A percentile compares a stretch with the other conserved stretches of the same genome.
These are phyloP conservation scores for Drosophila helvetica DNA, from an alignment of 2,888 invertebrate genomes.

Conservation along the genomic window DNA sequence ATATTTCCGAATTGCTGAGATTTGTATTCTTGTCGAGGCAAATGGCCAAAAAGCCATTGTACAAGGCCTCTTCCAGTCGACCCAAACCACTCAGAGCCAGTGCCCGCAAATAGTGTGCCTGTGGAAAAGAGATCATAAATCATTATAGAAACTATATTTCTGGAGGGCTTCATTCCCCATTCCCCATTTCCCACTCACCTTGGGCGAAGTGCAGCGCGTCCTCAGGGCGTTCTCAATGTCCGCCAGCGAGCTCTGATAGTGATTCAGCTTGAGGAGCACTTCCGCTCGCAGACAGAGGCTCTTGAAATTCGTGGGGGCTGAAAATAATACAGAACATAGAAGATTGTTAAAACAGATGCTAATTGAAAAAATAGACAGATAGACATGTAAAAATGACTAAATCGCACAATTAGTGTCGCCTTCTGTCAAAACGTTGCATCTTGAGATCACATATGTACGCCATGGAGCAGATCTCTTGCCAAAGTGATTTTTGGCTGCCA, in stretches of 20 bases:
- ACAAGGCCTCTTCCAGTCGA: slow-evolving; percentile 85
- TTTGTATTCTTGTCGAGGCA: slow-evolving; percentile 84
- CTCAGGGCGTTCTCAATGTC: slow-evolving; percentile 88
- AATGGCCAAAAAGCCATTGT: slow-evolving; percentile 85
- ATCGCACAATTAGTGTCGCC: slow-evolving; percentile 61
- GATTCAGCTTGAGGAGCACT: slow-evolving; percentile 86
- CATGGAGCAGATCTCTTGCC: slow-evolving; percentile 22
- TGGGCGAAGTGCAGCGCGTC: slow-evolving; percentile 88
- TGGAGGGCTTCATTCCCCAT: too few species aligned
- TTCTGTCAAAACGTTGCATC: slow-evolving; percentile 50
- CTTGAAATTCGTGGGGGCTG: slow-evolving; percentile 87
- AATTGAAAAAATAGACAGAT: slow-evolving; percentile 4
- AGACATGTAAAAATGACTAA: slow-evolving; percentile 28
- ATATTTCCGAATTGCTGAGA: slow-evolving; percentile 82
- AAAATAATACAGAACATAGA: slow-evolving; percentile 70
- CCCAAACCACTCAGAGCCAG: slow-evolving; percentile 85
- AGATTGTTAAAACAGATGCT: neutral
- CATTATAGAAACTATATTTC: neutral
- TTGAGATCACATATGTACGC: neutral
- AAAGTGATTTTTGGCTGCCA: slow-evolving; percentile 21
- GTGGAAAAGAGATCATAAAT: neutral
- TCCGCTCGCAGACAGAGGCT: slow-evolving; percentile 87
- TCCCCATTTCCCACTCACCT: slow-evolving; percentile 84
- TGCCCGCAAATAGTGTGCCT: slow-evolving; percentile 86
- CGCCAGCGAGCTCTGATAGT: slow-evolving; percentile 87